Evolutionary conservation across 2,888 invertebrate genomes (phyloP), one percentile per base, ranked within the genome.

Genomic region (Drosophila subquinaria): DNA sequence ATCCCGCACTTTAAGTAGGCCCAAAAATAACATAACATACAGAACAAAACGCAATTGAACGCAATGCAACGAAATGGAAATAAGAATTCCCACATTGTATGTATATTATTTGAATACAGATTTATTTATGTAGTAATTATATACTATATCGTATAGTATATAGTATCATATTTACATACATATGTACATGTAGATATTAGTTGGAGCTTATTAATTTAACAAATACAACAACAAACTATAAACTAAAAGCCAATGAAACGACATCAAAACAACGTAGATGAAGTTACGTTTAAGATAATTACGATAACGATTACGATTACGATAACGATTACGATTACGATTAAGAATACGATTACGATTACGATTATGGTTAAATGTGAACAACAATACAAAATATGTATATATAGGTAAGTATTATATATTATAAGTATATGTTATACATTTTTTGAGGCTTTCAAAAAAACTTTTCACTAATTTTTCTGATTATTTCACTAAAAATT

Each of bases 321-420:
- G 69, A 57, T 50, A 55, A 82, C 81, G 81, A 70, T 56, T 63
- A 78, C 52, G 69, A 38, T 73, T 63, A 78, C 52, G 69, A 38
- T 73, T 23, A 3, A 23, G 23, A 8, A 1, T 17, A 17, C 17
- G 17, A 27, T 1, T 59, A 84, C 81, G 63, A 20, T 56, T 74
- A 81, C 77, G 52, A 30, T 77, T 57, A 78, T 69, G 69, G 23
- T 82, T 57, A 68, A 84, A 86, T 81, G 74, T 82, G 77, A 84
- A 87, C 87, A 89, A 77, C 83, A 88, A 78, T 81, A 81, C 81
- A 88, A 80, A 72, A 76, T 72, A 79, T 75, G 62, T 71, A 72
- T 75, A 74, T 77, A 76, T 73, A 71, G 61, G 55, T 60, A 61
- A 65, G 59, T 66, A 67, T 67, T 56, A 5, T 27, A 27, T 27